Conservation (phyloP, 2,113 vertebrate species). For the Morone chrysops region DNA sequence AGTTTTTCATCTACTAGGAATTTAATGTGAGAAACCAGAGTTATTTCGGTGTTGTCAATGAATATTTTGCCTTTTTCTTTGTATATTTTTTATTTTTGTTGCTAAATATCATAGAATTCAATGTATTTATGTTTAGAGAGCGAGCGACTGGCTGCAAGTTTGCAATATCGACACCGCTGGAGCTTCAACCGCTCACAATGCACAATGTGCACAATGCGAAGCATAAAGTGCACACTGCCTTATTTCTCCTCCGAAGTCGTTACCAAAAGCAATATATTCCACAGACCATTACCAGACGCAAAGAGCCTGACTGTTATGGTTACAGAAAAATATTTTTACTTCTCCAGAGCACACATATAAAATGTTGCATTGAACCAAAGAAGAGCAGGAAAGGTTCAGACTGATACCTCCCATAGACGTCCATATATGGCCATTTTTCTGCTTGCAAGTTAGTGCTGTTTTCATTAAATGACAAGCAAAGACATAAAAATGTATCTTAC, state of each 20-base stretch:
- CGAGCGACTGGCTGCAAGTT: no score
- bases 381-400: conserved; percentile 46
- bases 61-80: no score
- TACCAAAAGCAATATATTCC: conserved; percentile 63
- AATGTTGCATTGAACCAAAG: conserved; percentile 65
- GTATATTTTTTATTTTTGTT: no score
- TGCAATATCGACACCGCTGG: not conserved
- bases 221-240: conserved; percentile 14
- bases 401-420: conserved; percentile 36
- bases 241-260: conserved; percentile 41
- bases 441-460: conserved; percentile 35
- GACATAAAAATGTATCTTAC: conserved; percentile 48
- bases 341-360: conserved; percentile 60
- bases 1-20: no score
- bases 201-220: no score
- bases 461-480: conserved; percentile 64
- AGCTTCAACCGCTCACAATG: conserved; percentile 20
- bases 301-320: conserved; percentile 71
- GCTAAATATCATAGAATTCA: no score
- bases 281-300: conserved; percentile 59
- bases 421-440: conserved; percentile 71
- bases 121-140: no score
- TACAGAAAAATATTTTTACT: conserved; percentile 74
- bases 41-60: no score
- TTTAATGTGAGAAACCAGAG: no score